Evolutionary conservation across 2,888 invertebrate species (phyloP).

Genomic region (Caenorhabditis afra): DNA sequence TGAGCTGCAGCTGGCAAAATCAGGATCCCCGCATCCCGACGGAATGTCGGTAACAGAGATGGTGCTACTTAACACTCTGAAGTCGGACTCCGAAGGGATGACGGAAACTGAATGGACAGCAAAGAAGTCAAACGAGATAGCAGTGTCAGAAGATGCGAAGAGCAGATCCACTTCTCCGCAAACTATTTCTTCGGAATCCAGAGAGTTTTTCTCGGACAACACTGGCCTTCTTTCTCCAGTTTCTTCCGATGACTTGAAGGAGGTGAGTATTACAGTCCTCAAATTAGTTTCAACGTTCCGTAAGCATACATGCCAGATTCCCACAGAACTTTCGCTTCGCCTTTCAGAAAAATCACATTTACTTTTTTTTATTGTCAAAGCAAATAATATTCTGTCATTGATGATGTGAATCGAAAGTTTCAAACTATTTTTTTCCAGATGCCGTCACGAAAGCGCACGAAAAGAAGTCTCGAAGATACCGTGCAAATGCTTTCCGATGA

Average conservation of each 20-base stretch:
- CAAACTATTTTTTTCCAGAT: conserved; percentile 24
- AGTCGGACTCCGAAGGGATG: background rate
- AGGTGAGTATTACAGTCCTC: conserved; percentile 11
- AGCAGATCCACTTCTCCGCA: too few species aligned
- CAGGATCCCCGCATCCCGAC: background rate
- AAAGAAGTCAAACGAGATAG: too few species aligned
- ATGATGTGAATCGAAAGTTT: conserved; percentile 7
- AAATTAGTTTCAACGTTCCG: background rate
- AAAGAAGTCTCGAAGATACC: conserved; percentile 54
- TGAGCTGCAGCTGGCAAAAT: too few species aligned
- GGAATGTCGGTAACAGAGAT: conserved; percentile 21
- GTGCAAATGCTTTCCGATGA: conserved; percentile 46
- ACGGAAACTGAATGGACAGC: too few species aligned
- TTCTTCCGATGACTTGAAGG: conserved; percentile 19
- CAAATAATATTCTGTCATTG: conserved; percentile 18
- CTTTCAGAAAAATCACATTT: conserved; percentile 15
- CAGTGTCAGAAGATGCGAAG: too few species aligned
- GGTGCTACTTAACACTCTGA: conserved; percentile 4
- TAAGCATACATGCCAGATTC: conserved; percentile 29
- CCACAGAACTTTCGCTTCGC: conserved; percentile 42
- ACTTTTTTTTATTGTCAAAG: conserved; percentile 5
- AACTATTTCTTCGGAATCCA: background rate
- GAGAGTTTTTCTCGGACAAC: background rate
- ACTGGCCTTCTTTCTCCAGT: too few species aligned
- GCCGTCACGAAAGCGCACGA: conserved; percentile 30